Evolutionary conservation across 2,113 vertebrate genomes (phyloP).

Genomic region (Syrrhaptes paradoxus): DNA sequence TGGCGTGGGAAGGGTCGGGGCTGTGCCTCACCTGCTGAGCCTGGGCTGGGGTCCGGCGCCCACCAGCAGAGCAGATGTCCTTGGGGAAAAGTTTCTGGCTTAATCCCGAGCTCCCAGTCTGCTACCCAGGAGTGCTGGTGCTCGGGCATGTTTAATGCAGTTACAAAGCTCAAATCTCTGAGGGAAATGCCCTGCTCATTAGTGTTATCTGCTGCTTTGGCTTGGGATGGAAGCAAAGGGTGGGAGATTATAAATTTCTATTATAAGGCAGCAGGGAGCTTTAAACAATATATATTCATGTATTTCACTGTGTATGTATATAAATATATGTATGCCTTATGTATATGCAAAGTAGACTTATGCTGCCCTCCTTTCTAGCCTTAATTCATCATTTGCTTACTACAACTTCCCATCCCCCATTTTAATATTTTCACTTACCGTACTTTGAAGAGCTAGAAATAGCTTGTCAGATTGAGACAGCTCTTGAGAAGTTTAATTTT

Average conservation of each 20-base stretch:
- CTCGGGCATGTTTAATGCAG: accelerated
- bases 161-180: neutral
- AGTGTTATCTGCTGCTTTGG: neutral
- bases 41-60: neutral
- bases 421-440: slow-evolving; percentile 40
- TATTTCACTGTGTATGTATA: neutral
- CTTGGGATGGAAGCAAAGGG: neutral
- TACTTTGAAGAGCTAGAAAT: slow-evolving; percentile 54
- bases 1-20: neutral
- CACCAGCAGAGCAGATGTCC: accelerated
- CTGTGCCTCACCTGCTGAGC: neutral
- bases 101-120: neutral
- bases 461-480: slow-evolving; percentile 66
- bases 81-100: neutral
- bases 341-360: neutral
- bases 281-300: neutral
- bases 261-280: neutral
- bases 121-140: neutral
- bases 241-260: neutral
- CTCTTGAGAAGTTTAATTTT: slow-evolving; percentile 73
- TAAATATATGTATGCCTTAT: accelerated
- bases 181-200: neutral
- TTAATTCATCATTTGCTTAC: neutral
- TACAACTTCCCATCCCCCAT: neutral
- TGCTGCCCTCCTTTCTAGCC: neutral